phyloP scores from a whole-genome alignment of 2,888 invertebrate species.

The Leucozona laternaria region DNA sequence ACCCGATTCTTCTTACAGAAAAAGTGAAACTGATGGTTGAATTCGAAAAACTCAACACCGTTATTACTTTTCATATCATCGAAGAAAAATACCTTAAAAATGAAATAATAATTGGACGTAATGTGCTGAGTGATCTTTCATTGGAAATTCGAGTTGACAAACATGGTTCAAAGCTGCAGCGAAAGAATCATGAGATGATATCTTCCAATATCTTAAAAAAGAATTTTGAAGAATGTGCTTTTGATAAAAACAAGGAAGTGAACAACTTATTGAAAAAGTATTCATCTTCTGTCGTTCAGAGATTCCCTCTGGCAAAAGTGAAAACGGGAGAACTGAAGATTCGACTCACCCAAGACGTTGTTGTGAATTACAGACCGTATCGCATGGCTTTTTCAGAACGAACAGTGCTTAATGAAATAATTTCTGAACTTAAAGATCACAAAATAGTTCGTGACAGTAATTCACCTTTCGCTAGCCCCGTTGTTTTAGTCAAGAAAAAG shows the following conservation, averaged over 20 bases:
- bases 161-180: neutral
- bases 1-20: neutral
- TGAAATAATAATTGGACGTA: slow-evolving; percentile 9
- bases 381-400: slow-evolving; percentile 21
- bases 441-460: slow-evolving; percentile 8
- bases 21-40: neutral
- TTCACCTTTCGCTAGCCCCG: slow-evolving; percentile 9
- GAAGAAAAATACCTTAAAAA: neutral
- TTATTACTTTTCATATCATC: neutral
- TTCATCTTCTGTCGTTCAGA: neutral
- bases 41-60: slow-evolving; percentile 5
- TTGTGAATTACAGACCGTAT: slow-evolving; percentile 7
- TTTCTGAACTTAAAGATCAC: neutral
- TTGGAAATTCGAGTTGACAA: neutral
- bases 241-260: slow-evolving; percentile 7
- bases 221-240: neutral
- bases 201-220: neutral
- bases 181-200: neutral
- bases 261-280: neutral
- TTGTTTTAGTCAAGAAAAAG: slow-evolving; percentile 19
- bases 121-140: neutral
- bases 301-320: neutral
- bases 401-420: neutral
- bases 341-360: neutral
- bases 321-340: neutral